phyloP scores from a whole-genome alignment of 1,140 invertebrate genomes.

The Trachymyrmex cornetzi region DNA sequence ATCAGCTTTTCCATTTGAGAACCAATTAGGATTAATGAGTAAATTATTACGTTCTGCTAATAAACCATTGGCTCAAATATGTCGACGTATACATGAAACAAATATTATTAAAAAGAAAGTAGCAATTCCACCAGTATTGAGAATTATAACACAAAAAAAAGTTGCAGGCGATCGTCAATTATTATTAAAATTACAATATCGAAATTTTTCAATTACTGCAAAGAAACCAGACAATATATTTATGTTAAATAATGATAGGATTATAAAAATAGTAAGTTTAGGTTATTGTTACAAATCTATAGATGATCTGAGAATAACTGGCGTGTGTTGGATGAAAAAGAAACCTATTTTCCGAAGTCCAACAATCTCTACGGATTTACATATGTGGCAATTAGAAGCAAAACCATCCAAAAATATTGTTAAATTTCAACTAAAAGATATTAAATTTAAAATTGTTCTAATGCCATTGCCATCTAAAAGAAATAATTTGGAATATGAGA shows the following conservation, averaged over 20 bases:
- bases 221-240: neutral
- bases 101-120: neutral
- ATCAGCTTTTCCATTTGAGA: slow-evolving; percentile 11
- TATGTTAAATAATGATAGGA: neutral
- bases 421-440: neutral
- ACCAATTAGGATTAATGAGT: neutral
- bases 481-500: too few species aligned
- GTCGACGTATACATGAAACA: neutral
- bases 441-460: neutral
- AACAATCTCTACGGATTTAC: neutral
- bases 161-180: neutral
- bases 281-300: neutral
- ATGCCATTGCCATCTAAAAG: too few species aligned
- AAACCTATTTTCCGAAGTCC: neutral
- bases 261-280: neutral
- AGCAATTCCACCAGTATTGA: neutral
- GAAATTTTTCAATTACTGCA: neutral
- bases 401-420: neutral
- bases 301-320: neutral
- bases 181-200: neutral
- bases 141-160: neutral
- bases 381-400: neutral
- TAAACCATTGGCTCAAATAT: slow-evolving; percentile 1
- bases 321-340: neutral
- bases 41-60: neutral